A percentile compares a stretch with the other conserved stretches of the same genome.
Conservation (phyloP, 2,113 vertebrate species). For the Ursus arctos region DNA sequence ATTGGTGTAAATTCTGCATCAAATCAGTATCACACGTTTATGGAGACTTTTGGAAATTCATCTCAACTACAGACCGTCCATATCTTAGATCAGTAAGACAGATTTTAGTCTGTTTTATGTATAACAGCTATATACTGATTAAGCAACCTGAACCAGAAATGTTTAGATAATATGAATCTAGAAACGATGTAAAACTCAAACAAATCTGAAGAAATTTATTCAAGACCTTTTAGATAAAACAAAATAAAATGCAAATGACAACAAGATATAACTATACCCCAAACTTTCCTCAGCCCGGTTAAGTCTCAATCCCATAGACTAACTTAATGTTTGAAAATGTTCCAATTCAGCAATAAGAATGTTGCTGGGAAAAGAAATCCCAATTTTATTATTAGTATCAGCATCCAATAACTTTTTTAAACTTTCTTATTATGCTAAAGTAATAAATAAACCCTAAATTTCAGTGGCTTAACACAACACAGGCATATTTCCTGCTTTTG, state of each 20-base stretch:
- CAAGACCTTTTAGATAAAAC: neutral
- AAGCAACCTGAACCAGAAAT: neutral
- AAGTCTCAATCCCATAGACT: neutral
- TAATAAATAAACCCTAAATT: neutral
- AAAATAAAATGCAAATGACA: neutral
- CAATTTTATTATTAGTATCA: neutral
- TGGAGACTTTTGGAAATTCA: neutral
- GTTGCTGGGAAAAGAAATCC: neutral
- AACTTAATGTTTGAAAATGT: neutral
- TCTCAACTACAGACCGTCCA: neutral
- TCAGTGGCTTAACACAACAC: neutral
- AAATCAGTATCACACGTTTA: neutral
- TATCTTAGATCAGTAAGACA: neutral
- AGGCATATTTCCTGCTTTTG: neutral
- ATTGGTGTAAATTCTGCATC: neutral
- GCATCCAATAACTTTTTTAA: neutral
- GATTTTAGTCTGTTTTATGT: neutral
- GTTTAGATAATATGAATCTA: neutral
- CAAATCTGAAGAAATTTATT: neutral
- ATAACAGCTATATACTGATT: neutral
- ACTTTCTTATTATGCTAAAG: neutral
- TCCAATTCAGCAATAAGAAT: neutral
- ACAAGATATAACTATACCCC: neutral
- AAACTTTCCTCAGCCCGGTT: neutral
- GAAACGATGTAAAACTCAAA: neutral